phyloP scores from a whole-genome alignment of 2,888 invertebrate genomes.

The Pharmacophagus antenor region DNA sequence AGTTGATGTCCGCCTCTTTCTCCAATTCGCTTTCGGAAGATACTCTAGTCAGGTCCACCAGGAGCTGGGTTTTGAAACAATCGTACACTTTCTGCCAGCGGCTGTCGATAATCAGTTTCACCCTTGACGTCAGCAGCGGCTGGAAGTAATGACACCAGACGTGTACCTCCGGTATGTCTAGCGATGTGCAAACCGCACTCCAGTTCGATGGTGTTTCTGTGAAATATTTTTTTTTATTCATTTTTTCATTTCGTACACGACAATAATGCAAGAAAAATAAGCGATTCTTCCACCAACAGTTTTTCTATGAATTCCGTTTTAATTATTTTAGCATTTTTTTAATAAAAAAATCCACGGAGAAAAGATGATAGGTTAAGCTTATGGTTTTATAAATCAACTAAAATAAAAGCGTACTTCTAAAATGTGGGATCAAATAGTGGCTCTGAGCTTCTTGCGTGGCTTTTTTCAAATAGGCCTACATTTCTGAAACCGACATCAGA shows the following conservation, averaged over 20 bases:
- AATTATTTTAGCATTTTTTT: too few species aligned
- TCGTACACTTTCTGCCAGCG: conserved; percentile 67
- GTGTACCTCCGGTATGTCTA: conserved; percentile 79
- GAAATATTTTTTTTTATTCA: neutral
- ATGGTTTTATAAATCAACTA: too few species aligned
- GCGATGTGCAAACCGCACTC: conserved; percentile 81
- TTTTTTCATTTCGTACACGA: neutral
- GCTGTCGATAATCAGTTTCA: conserved; percentile 81
- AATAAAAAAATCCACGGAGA: too few species aligned
- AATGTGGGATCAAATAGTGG: too few species aligned
- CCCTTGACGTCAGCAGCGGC: conserved; percentile 85
- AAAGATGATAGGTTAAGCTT: too few species aligned
- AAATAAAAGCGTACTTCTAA: too few species aligned
- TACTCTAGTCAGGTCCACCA: conserved; percentile 64
- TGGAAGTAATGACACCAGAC: conserved; percentile 89
- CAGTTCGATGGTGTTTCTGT: conserved; percentile 83
- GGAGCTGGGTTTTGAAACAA: conserved; percentile 59
- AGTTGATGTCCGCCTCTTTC: conserved; percentile 83
- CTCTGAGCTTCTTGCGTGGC: too few species aligned
- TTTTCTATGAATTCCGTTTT: too few species aligned
- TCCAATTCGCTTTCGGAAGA: conserved; percentile 69
- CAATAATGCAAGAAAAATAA: neutral
- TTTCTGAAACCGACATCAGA: too few species aligned
- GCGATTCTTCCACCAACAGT: too few species aligned
- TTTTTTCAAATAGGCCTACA: too few species aligned